Evolutionary conservation across 2,888 invertebrate genomes (phyloP), one percentile per base, ranked within the genome.

Genomic region (Metacarcinus magister): DNA sequence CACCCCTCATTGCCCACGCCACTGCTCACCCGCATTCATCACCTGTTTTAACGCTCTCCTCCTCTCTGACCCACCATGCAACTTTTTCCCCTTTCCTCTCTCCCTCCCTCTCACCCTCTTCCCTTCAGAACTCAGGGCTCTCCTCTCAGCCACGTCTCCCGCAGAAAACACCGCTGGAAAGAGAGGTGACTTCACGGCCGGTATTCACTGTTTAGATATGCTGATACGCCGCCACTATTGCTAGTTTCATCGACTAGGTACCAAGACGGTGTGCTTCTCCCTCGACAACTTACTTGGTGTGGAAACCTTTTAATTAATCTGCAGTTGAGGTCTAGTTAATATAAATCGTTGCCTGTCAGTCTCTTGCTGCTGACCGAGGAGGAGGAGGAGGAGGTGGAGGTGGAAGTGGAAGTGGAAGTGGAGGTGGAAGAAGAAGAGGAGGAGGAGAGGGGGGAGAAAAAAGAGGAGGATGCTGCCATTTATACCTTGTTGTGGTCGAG

Each of bases 321-420:
- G 1, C 67, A 67, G 67, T 5, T 67, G 67, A n/a, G 67, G n/a
- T 5, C n/a, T n/a, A 67, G 13, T n/a, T 4, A 0, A 23, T 67
- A 67, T 67, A n/a, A 67, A 67, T 67, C 67, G 67, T n/a, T n/a
- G n/a, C 23, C 67, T 67, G 67, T 67, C 67, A 67, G 67, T 67
- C 67, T 67, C 67, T 5, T 67, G 67, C n/a, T 67, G 67, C 54
- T 54, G 54, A n/a, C 23, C 23, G 19, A 67, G 67, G 67, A 67
- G 67, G 67, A 67, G 67, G n/a, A 67, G n/a, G 82, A 32, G 32
- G 32, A 19, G 82, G 32, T 32, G 32, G 82, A 7, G 8, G 32
- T 82, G 54, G 54, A n/a, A n/a, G n/a, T n/a, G n/a, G n/a, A n/a
- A n/a, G n/a, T n/a, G n/a, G n/a, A n/a, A n/a, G n/a, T n/a, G n/a